Evolutionary conservation across 1,140 invertebrate species (phyloP).

Genomic region (Agrilus planipennis): DNA sequence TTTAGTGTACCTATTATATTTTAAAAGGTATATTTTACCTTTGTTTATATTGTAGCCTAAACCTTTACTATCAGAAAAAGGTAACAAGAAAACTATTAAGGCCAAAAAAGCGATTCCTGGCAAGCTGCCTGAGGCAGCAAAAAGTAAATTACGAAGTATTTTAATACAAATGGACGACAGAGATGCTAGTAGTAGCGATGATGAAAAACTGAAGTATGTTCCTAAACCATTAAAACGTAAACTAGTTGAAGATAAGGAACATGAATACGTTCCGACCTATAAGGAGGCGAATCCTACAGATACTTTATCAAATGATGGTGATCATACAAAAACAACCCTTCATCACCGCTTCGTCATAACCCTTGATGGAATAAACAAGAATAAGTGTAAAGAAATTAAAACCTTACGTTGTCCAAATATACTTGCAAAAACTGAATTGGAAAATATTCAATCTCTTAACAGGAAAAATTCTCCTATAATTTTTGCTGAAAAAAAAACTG

Average conservation of each 20-base stretch:
- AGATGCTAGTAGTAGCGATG: conserved; percentile 15
- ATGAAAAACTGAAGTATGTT: conserved; percentile 27
- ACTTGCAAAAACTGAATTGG: no score
- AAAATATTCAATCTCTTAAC: conserved; percentile 3
- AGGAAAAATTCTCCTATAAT: conserved; percentile 37
- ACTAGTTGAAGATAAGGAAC: conserved; percentile 3
- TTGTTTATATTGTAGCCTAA: conserved; percentile 17
- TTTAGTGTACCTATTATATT: no score
- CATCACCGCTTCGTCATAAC: conserved; percentile 48
- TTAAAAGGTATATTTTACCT: no score
- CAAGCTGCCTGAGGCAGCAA: conserved; percentile 22
- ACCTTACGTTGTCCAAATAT: no score
- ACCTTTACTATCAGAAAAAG: conserved; percentile 24
- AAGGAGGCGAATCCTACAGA: conserved; percentile 25
- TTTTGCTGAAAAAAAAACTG: conserved; percentile 31
- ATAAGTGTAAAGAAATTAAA: conserved; percentile 1
- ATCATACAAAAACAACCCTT: background rate
- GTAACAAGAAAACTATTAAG: conserved; percentile 14
- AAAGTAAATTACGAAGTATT: conserved; percentile 21
- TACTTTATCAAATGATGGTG: background rate
- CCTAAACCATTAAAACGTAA: conserved; percentile 30
- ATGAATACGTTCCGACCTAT: conserved; percentile 20
- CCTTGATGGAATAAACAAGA: conserved; percentile 41
- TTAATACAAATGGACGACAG: conserved; percentile 13
- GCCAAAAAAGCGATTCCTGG: conserved; percentile 8